Conservation (phyloP, 2,888 invertebrate species). For the Drosophila engyochracea region DNA sequence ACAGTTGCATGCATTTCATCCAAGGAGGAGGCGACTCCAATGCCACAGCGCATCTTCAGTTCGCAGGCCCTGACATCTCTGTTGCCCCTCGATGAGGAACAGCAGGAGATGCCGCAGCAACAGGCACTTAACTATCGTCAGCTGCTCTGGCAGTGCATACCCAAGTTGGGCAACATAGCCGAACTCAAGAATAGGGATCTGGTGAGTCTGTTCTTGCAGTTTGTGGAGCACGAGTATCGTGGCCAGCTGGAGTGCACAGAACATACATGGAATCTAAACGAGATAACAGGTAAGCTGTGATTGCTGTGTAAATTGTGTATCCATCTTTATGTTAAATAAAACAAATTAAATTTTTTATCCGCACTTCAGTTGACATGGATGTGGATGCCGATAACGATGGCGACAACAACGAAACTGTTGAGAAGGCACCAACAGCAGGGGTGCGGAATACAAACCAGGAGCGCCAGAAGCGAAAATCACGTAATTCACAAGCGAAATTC, state of each 20-base stretch:
- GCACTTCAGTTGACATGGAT: constrained; percentile 9
- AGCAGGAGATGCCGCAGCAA: constrained; percentile 58
- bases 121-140: constrained; percentile 89
- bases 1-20: constrained; percentile 86
- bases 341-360: not conserved
- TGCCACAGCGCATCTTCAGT: constrained; percentile 17
- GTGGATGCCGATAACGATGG: constrained; percentile 28
- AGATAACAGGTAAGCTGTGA: constrained; percentile 53
- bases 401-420: constrained; percentile 75
- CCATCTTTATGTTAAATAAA: not conserved
- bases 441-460: not conserved
- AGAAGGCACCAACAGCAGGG: not conserved
- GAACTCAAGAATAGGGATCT: constrained; percentile 93
- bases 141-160: constrained; percentile 93
- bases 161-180: constrained; percentile 90
- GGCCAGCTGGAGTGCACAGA: constrained; percentile 87
- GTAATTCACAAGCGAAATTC: constrained; percentile 69
- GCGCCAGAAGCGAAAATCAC: constrained; percentile 37
- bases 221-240: constrained; percentile 88
- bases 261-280: constrained; percentile 87
- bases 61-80: constrained; percentile 60
- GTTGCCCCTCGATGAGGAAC: constrained; percentile 35
- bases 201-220: constrained; percentile 92
- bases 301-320: not conserved
- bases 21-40: constrained; percentile 75